These are phyloP conservation scores for Mamestra configurata DNA, from an alignment of 1,140 invertebrate species.

Conservation along the genomic window DNA sequence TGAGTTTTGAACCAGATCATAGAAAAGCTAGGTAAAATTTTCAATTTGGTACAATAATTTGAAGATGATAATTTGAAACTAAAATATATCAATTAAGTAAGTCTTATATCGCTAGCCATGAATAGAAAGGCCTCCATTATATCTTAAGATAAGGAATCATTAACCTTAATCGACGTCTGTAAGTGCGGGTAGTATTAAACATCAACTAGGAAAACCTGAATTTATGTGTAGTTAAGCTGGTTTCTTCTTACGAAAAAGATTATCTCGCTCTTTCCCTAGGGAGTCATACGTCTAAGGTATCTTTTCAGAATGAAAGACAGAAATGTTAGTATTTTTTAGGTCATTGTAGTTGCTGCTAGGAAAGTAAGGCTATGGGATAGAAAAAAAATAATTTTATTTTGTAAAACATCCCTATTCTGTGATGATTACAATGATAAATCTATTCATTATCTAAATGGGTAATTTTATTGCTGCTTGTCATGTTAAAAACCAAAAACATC, in stretches of 20 bases:
- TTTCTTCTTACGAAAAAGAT: slow-evolving; percentile 3
- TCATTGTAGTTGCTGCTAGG: background rate
- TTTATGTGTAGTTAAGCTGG: background rate
- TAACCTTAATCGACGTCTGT: slow-evolving; percentile 25
- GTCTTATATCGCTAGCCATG: background rate
- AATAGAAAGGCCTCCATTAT: background rate
- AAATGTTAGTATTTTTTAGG: background rate
- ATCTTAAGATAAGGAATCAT: background rate
- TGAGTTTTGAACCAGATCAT: too few species aligned
- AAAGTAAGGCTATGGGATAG: too few species aligned
- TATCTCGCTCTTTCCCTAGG: background rate
- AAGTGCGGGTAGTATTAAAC: background rate
- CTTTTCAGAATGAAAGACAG: background rate
- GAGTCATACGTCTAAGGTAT: background rate
- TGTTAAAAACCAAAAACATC: too few species aligned
- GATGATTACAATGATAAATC: too few species aligned
- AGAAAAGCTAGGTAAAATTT: too few species aligned
- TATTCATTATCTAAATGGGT: too few species aligned
- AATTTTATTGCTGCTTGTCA: too few species aligned
- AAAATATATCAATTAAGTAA: too few species aligned
- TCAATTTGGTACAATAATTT: too few species aligned
- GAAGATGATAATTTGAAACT: too few species aligned
- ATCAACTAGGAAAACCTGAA: background rate
- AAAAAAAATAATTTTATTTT: too few species aligned
- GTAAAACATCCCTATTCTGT: too few species aligned